A percentile compares a stretch with the other conserved stretches of the same genome.
These are phyloP conservation scores for Telenomus remus DNA, from an alignment of 1,140 invertebrate genomes.

Conservation along the genomic window DNA sequence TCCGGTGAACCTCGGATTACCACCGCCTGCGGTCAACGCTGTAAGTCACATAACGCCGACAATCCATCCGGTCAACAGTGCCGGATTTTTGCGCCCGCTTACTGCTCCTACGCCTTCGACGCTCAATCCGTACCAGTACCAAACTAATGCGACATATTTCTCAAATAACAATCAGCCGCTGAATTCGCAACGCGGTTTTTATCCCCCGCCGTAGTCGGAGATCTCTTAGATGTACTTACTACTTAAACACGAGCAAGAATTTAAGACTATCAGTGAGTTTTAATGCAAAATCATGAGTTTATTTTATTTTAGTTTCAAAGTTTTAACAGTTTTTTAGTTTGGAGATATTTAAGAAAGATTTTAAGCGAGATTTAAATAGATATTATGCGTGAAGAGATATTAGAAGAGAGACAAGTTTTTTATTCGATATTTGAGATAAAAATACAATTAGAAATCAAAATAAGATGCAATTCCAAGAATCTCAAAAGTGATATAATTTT, in stretches of 20 bases:
- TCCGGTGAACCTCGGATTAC: conserved; percentile 68
- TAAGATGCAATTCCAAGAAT: conserved; percentile 16
- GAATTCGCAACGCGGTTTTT: conserved; percentile 64
- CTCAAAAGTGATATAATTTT: conserved; percentile 22
- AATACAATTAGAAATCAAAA: not conserved
- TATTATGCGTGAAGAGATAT: too few species aligned
- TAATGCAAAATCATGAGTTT: not conserved
- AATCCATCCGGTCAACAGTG: conserved; percentile 63
- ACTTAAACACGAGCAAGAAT: not conserved
- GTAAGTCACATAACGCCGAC: conserved; percentile 71
- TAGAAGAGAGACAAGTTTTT: too few species aligned
- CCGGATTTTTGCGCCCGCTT: conserved; percentile 60
- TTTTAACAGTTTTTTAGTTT: too few species aligned
- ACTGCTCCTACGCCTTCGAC: conserved; percentile 55
- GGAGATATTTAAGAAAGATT: too few species aligned
- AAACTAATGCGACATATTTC: conserved; percentile 69
- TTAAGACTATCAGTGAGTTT: conserved; percentile 16
- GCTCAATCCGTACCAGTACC: conserved; percentile 68
- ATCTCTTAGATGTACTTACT: not conserved
- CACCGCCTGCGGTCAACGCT: conserved; percentile 69
- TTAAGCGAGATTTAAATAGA: too few species aligned
- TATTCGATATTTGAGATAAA: too few species aligned
- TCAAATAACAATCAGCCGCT: conserved; percentile 60
- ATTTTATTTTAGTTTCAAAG: too few species aligned
- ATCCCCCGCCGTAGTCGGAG: conserved; percentile 65